phyloP scores from a whole-genome alignment of 1,140 invertebrate genomes.

The Formica exsecta region DNA sequence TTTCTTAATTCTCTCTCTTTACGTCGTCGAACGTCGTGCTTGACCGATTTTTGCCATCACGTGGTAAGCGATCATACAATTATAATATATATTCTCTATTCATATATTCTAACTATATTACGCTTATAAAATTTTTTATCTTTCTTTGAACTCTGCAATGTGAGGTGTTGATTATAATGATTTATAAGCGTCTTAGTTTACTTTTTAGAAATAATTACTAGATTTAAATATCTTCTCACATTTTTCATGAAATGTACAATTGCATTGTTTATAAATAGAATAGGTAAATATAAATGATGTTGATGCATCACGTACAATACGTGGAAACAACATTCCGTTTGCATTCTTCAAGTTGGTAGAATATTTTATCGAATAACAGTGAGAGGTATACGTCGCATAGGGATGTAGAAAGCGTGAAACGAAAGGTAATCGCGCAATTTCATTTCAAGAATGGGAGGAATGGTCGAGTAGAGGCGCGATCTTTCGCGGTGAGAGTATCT shows the following conservation, averaged over 20 bases:
- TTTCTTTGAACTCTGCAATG: no score
- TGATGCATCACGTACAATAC: neutral
- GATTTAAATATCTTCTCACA: neutral
- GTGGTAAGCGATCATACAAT: neutral
- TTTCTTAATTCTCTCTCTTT: constrained; percentile 38
- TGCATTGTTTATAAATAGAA: neutral
- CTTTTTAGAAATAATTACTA: neutral
- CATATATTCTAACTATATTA: no score
- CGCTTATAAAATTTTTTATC: no score
- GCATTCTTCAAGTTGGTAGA: constrained; percentile 26
- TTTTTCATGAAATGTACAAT: neutral
- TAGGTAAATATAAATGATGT: neutral
- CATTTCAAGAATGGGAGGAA: constrained; percentile 67
- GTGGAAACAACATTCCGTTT: neutral
- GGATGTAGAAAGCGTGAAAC: constrained; percentile 65
- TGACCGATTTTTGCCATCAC: constrained; percentile 42
- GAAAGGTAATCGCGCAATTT: constrained; percentile 73
- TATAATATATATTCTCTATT: no score
- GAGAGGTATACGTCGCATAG: neutral
- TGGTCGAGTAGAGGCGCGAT: constrained; percentile 58
- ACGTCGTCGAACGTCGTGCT: constrained; percentile 49
- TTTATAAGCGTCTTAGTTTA: neutral
- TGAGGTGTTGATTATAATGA: neutral
- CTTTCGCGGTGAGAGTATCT: constrained; percentile 61
- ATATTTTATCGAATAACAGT: constrained; percentile 47